Evolutionary conservation across 2,888 invertebrate genomes (phyloP), one percentile per base, ranked within the genome.

Genomic region (Lissonota sp.): DNA sequence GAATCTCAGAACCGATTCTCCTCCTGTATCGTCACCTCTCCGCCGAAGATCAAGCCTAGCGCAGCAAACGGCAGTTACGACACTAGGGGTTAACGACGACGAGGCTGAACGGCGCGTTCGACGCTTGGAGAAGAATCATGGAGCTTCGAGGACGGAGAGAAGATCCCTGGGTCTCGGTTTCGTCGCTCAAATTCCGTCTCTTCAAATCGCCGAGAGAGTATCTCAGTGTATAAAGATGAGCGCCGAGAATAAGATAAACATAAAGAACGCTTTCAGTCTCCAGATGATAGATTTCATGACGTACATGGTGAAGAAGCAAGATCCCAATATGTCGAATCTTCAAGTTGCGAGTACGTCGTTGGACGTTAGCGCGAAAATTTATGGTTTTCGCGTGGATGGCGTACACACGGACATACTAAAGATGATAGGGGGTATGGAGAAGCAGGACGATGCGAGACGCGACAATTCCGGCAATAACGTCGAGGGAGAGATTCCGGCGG

Each of bases 281-380:
- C 96, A 97, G 83, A 94, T 98, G 62, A 98, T 98, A 87, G 98
- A 98, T 90, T 96, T 96, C 86, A 95, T 98, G 94, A 94, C 96
- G 0, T 95, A 95, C 16, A 94, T 98, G 93, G 90, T 97, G n/a
- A 94, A 94, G 53, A 95, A 95, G 69, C 95, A 95, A 87, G 95
- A 96, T 89, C 94, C 94, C 1, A 95, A 95, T 6, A 94, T 97
- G 93, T 95, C 96, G 79, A 95, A 95, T 87, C 93, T 96, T 66
- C 95, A 97, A 94, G 95, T 97, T 8, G 98, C 97, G 0, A 96
- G 97, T 63, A 96, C 96, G 0, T 96, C 98, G 0, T 93, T 98
- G 64, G 98, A 98, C 91, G 98, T 98, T 0, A 97, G 98, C 6
- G 95, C 97, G 0, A 97, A 97, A 90, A 97, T 98, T 69, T 98